A percentile compares a stretch with the other conserved stretches of the same genome.
Evolutionary conservation across 2,113 vertebrate species (phyloP).

Genomic region (Larimichthys polyactis): DNA sequence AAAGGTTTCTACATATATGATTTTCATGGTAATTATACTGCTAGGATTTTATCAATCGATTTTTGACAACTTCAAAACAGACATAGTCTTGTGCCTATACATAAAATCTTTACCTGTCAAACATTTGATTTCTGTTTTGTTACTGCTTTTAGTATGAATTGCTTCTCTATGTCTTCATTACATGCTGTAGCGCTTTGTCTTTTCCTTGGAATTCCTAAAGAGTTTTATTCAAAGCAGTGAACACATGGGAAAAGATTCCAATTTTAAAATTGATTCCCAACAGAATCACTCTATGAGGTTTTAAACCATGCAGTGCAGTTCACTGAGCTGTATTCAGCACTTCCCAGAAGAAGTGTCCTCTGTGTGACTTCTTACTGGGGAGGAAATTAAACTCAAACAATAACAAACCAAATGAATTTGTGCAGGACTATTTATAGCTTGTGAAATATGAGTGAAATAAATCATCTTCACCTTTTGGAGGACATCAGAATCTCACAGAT

Average conservation of each 20-base stretch:
- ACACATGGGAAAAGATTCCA: conserved; percentile 41
- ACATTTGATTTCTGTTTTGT: neutral
- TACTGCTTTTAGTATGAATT: neutral
- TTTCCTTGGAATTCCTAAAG: conserved; percentile 42
- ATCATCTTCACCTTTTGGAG: conserved; percentile 29
- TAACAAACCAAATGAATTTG: conserved; percentile 60
- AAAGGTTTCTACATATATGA: neutral
- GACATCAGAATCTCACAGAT: conserved; percentile 26
- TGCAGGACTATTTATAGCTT: conserved; percentile 57
- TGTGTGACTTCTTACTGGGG: conserved; percentile 63
- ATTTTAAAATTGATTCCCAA: conserved; percentile 58
- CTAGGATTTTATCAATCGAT: neutral
- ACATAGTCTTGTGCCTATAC: neutral
- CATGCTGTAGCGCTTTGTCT: conserved; percentile 24
- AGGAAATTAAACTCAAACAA: conserved; percentile 65
- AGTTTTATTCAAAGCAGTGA: conserved; percentile 18
- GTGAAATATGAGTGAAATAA: conserved; percentile 54
- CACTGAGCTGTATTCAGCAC: conserved; percentile 55
- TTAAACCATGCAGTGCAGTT: conserved; percentile 49
- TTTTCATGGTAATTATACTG: neutral
- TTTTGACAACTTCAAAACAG: neutral
- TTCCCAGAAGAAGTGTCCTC: conserved; percentile 67
- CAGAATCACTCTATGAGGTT: conserved; percentile 46
- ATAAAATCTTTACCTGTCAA: neutral
- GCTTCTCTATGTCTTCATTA: neutral